Percentiles rank a stretch among this genome's conserved stretches.
Evolutionary conservation across 2,888 invertebrate species (phyloP).

Genomic region (Proisotoma minuta): DNA sequence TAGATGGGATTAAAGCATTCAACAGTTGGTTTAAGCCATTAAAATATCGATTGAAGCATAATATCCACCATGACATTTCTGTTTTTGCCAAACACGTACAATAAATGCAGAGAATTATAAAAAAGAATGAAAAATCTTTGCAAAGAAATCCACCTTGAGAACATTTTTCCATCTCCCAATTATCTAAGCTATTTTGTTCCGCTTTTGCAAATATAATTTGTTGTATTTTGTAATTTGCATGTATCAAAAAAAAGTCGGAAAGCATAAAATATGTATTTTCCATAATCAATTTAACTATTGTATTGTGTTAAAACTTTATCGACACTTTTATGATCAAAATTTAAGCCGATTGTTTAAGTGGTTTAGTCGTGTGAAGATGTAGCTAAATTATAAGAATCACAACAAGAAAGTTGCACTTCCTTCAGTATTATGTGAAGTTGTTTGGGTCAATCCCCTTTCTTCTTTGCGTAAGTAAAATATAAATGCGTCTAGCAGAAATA

Average conservation of each 20-base stretch:
- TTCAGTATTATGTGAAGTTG: constrained; percentile 10
- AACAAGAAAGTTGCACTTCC: too few species aligned
- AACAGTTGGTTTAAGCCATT: not conserved
- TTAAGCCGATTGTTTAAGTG: not conserved
- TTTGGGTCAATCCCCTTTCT: constrained; percentile 41
- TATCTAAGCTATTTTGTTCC: not conserved
- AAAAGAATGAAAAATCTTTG: not conserved
- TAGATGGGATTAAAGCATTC: too few species aligned
- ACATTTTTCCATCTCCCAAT: not conserved
- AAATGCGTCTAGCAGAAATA: not conserved
- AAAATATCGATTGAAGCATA: not conserved
- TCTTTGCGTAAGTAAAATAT: constrained; percentile 28
- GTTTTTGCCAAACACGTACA: not conserved
- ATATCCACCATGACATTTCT: not conserved
- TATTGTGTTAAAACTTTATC: not conserved
- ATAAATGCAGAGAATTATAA: not conserved
- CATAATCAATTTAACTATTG: too few species aligned
- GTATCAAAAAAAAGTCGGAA: not conserved
- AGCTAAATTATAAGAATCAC: too few species aligned
- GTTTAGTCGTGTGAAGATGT: not conserved
- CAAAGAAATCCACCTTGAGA: not conserved
- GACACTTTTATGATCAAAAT: not conserved
- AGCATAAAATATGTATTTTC: not conserved
- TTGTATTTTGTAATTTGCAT: not conserved
- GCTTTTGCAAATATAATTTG: constrained; percentile 1